Conservation (phyloP, 2,888 invertebrate genomes). For the Synergus gifuensis region DNA sequence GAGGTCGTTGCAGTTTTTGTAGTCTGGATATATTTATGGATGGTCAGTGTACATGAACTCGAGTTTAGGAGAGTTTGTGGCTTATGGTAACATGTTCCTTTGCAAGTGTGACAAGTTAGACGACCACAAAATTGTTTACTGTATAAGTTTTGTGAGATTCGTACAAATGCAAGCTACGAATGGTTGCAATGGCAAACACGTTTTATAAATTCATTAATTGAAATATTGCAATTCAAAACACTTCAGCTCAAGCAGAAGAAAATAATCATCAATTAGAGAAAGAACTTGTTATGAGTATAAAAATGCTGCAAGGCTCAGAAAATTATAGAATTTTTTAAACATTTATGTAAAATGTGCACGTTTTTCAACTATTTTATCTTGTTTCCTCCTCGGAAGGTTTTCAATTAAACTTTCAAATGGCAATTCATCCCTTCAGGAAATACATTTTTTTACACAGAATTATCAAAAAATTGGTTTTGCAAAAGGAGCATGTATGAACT, state of each 20-base stretch:
- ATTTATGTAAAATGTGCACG: not conserved
- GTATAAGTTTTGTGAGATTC: not conserved
- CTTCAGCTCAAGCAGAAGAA: not conserved
- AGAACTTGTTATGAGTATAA: too few relatives aligned
- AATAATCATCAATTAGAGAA: not conserved
- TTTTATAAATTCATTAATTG: too few relatives aligned
- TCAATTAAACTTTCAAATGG: not conserved
- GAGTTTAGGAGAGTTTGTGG: slow-evolving; percentile 1
- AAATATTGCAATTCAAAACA: not conserved
- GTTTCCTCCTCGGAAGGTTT: not conserved
- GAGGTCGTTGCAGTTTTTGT: slow-evolving; percentile 9
- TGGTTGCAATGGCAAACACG: too few relatives aligned
- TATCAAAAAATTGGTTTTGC: not conserved
- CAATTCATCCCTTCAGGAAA: not conserved
- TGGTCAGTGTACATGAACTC: slow-evolving; percentile 23
- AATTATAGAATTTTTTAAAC: not conserved
- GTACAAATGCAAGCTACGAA: not conserved
- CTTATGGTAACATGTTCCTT: slow-evolving; percentile 5
- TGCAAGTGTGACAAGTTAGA: slow-evolving; percentile 21
- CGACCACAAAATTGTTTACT: slow-evolving; percentile 21
- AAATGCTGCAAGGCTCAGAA: not conserved
- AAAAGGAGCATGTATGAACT: not conserved
- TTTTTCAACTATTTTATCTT: not conserved
- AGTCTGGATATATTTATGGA: slow-evolving; percentile 17
- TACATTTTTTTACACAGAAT: not conserved